Percentiles rank a stretch among this genome's conserved stretches.
These are phyloP conservation scores for Theristicus caerulescens DNA, from an alignment of 2,113 vertebrate genomes.

Conservation along the genomic window DNA sequence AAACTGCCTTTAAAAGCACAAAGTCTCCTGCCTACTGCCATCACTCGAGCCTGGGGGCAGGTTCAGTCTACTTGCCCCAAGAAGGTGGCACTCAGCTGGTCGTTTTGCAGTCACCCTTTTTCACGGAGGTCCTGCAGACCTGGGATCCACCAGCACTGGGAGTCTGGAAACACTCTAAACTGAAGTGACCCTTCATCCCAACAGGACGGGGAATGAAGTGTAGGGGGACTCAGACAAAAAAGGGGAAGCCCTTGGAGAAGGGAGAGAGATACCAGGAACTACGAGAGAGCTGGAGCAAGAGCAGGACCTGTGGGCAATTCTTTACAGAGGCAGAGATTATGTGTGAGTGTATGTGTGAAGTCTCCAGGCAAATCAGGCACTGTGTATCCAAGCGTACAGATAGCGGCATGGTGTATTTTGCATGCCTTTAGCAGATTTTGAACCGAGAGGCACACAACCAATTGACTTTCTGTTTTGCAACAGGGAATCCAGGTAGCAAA, in stretches of 20 bases:
- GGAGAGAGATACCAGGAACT: background rate
- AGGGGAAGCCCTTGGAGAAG: accelerated
- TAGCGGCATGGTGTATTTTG: background rate
- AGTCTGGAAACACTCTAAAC: background rate
- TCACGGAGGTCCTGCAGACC: background rate
- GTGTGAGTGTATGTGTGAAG: background rate
- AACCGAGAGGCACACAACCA: background rate
- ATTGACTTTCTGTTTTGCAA: background rate
- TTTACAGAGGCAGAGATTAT: background rate
- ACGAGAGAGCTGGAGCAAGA: background rate
- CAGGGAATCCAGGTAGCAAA: background rate
- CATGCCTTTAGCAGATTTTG: background rate
- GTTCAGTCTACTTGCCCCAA: background rate
- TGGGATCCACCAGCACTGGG: background rate
- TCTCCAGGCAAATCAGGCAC: background rate
- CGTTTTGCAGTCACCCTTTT: background rate
- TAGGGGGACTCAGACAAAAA: background rate
- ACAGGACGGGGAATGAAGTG: background rate
- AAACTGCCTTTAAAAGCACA: background rate
- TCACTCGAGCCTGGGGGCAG: background rate
- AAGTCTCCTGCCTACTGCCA: background rate
- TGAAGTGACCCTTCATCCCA: background rate
- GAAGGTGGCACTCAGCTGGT: background rate
- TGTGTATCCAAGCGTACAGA: background rate
- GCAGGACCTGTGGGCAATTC: background rate